Conservation (phyloP, 1,140 invertebrate genomes). For the Mizuhopecten yessoensis region DNA sequence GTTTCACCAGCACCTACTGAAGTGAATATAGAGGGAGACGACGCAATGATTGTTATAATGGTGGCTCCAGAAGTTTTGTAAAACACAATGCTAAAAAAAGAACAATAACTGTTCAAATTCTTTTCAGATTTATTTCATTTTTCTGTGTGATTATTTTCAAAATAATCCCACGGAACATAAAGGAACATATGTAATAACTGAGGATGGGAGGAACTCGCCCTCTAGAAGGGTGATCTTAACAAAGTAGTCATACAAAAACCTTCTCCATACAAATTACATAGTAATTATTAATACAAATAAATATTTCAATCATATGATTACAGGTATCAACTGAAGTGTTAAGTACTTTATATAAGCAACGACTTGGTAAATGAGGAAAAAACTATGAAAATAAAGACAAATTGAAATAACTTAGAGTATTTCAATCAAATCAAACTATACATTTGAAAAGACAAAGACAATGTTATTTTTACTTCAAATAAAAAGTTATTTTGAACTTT, state of each 20-base stretch:
- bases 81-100: too few species aligned
- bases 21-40: too few species aligned
- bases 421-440: too few species aligned
- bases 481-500: too few species aligned
- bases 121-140: not conserved
- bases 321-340: not conserved
- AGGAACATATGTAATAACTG: not conserved
- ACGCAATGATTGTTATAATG: too few species aligned
- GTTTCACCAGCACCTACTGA: too few species aligned
- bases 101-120: not conserved
- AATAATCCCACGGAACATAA: not conserved
- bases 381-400: not conserved
- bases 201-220: not conserved
- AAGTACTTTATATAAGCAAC: constrained; percentile 19
- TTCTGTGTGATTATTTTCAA: not conserved
- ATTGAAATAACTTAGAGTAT: not conserved
- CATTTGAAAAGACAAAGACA: too few species aligned
- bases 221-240: not conserved
- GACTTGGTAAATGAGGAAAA: not conserved
- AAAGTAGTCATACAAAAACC: not conserved
- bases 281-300: too few species aligned
- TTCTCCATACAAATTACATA: not conserved
- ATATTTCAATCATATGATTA: not conserved
- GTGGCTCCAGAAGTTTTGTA: too few species aligned
- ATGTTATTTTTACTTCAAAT: too few species aligned